phyloP scores from a whole-genome alignment of 2,797 vertebrate genomes.

The Dendrocincla fuliginosa region DNA sequence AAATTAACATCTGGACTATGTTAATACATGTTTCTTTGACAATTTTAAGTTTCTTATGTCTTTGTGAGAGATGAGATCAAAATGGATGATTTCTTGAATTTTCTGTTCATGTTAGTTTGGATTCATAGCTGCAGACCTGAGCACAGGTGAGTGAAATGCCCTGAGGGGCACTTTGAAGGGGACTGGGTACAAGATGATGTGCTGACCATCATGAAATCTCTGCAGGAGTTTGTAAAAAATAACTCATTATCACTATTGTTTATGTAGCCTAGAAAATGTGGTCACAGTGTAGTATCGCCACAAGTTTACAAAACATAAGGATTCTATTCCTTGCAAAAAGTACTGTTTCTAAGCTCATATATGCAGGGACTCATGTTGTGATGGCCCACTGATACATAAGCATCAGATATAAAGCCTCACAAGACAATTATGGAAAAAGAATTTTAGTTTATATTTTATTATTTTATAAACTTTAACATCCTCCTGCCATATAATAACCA shows the following conservation, averaged over 20 bases:
- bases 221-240: neutral
- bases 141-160: neutral
- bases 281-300: neutral
- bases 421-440: neutral
- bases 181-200: neutral
- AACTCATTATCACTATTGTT: neutral
- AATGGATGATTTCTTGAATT: neutral
- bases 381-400: neutral
- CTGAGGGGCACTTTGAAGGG: neutral
- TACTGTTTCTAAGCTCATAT: fast-evolving
- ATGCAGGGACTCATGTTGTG: neutral
- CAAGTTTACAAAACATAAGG: neutral
- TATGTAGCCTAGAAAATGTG: neutral
- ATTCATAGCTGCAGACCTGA: neutral
- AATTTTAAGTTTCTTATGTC: neutral
- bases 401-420: neutral
- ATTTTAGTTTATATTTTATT: neutral
- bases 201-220: neutral
- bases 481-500: neutral
- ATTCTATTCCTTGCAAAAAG: neutral
- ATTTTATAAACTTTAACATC: neutral
- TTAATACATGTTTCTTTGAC: neutral
- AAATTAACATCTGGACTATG: neutral
- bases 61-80: neutral
- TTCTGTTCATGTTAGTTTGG: neutral